These are phyloP conservation scores for Frankliniella intonsa DNA, from an alignment of 2,888 invertebrate genomes.

Conservation along the genomic window DNA sequence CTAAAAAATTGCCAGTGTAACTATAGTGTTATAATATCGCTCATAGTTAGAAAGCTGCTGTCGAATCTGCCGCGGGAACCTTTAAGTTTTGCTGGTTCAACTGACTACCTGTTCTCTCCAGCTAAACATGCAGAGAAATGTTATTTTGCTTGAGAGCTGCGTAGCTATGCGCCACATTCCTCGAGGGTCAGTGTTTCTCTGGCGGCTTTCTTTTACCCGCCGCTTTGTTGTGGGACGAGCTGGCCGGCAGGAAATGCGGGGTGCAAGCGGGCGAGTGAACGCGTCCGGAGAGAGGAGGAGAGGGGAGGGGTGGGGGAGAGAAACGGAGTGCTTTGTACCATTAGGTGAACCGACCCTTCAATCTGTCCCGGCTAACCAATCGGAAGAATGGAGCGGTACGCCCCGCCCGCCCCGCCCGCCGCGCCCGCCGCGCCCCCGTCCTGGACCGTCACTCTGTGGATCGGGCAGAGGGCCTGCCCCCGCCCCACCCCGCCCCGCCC, in stretches of 20 bases:
- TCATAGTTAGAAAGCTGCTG: too few species aligned
- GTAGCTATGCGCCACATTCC: too few species aligned
- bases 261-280: not conserved
- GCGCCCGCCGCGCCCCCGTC: not conserved
- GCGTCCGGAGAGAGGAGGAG: not conserved
- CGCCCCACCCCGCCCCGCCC: too few species aligned
- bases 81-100: too few species aligned
- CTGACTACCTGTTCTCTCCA: too few species aligned
- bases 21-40: too few species aligned
- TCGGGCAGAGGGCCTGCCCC: too few species aligned
- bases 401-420: not conserved
- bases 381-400: not conserved
- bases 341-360: constrained; percentile 3
- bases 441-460: too few species aligned
- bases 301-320: not conserved
- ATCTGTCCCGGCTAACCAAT: constrained; percentile 1
- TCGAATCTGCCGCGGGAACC: too few species aligned
- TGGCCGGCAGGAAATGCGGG: not conserved
- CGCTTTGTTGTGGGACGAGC: not conserved
- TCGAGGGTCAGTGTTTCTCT: not conserved
- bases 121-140: too few species aligned
- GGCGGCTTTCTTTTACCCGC: not conserved
- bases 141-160: too few species aligned
- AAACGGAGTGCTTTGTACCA: not conserved
- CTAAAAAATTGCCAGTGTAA: too few species aligned